Percentiles rank a stretch among this genome's conserved stretches.
phyloP scores from a whole-genome alignment of 2,888 invertebrate species.

The Mystacides longicornis region DNA sequence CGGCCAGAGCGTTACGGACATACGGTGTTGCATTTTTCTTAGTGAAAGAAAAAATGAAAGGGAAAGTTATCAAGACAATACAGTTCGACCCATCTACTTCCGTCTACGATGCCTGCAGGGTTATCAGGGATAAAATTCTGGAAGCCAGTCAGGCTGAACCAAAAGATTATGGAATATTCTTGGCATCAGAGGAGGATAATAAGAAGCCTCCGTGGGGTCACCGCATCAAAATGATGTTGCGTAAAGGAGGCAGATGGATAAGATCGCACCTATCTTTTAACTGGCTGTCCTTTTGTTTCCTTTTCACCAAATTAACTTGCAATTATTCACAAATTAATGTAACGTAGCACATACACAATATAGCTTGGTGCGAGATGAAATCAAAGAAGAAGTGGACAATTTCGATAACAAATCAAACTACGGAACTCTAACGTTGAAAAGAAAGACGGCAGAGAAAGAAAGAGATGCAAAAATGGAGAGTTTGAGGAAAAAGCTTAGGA shows the following conservation, averaged over 20 bases:
- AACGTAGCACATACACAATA: too few species aligned
- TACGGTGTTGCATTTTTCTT: conserved; percentile 99
- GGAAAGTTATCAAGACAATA: conserved; percentile 93
- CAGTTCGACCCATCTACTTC: conserved; percentile 95
- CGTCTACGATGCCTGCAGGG: conserved; percentile 91
- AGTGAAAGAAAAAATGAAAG: conserved; percentile 92
- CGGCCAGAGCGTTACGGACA: conserved; percentile 89
- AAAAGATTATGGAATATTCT: conserved; percentile 93
- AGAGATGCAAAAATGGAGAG: conserved; percentile 95
- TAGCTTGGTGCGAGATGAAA: conserved; percentile 76
- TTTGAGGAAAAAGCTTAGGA: conserved; percentile 90
- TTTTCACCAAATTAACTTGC: too few species aligned
- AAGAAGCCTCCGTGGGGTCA: conserved; percentile 98
- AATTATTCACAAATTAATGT: too few species aligned
- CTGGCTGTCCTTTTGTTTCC: too few species aligned
- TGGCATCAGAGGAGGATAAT: conserved; percentile 91
- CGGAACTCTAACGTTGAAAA: conserved; percentile 82
- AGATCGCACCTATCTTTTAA: too few species aligned
- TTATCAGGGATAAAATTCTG: conserved; percentile 90
- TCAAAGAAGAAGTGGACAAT: conserved; percentile 70
- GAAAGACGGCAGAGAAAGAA: conserved; percentile 75
- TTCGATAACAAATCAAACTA: conserved; percentile 72
- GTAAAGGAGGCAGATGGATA: too few species aligned
- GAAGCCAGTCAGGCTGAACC: conserved; percentile 85
- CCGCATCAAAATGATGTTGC: too few species aligned